Evolutionary conservation across 2,888 invertebrate species (phyloP), one percentile per base, ranked within the genome.

Genomic region (Drosophila trichaetosa): DNA sequence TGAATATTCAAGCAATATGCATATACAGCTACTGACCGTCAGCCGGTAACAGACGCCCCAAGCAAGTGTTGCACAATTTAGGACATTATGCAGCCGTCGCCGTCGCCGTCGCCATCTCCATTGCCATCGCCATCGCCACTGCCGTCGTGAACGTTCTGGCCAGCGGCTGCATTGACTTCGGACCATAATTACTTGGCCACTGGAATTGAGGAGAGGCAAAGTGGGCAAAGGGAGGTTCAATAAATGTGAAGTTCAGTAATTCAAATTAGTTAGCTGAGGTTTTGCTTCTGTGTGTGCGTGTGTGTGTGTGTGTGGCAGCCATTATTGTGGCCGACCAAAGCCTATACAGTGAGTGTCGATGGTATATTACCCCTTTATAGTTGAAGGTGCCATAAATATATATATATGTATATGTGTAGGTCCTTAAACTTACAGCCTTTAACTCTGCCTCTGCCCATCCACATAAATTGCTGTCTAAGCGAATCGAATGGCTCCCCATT

Each of bases 31-130:
- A 40, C 63, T 73, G 72, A 58, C 77, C 74, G 70, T 29, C 63
- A 51, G 60, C 60, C 48, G 73, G 71, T 79, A 78, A 85, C 83
- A 83, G 71, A 74, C 65, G 82, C 79, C 72, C 66, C 71, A 83
- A 80, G 84, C 82, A 86, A 87, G 81, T 83, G 89, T 89, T 87
- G 83, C 86, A 89, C 87, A 85, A 86, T 90, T 89, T 80, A 83
- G 89, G 85, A 87, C 87, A 80, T 80, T 74, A 58, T 78, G 80
- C 82, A 83, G 83, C 76, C 74, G 77, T 72, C 72, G 79, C 67
- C 36, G 13, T 38, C 27, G 33, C 53, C 34, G 2, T 36, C 18
- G 4, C n/a, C 36, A 2, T 38, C 13, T 13, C 34, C 51, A 11
- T 31, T 1, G 51, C 27, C 31, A 21, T 36, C 16, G 66, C 36